These are phyloP conservation scores for Sciaenops ocellatus DNA, from an alignment of 2,797 vertebrate species.

Conservation along the genomic window DNA sequence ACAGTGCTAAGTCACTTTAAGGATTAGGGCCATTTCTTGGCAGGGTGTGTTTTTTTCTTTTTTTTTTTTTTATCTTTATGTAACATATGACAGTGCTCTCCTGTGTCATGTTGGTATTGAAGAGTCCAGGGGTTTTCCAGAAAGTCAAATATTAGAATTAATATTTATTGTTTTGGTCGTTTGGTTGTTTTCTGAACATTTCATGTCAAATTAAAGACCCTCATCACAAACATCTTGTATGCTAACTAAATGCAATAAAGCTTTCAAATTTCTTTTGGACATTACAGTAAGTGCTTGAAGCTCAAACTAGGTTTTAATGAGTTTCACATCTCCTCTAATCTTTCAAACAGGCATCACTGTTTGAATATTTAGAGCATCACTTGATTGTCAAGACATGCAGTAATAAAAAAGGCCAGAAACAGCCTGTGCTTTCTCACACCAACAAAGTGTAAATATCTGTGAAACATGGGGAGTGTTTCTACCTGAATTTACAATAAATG, in stretches of 20 bases:
- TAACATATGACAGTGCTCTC: background rate
- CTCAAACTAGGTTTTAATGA: background rate
- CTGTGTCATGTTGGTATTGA: constrained; percentile 27
- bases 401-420: background rate
- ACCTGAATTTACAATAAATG: background rate
- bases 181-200: constrained; percentile 69
- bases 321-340: background rate
- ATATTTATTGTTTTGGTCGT: constrained; percentile 78
- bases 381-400: background rate
- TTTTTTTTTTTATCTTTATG: background rate
- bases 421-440: background rate
- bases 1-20: constrained; percentile 47
- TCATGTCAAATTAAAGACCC: constrained; percentile 70
- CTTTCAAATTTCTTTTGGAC: constrained; percentile 59
- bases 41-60: constrained; percentile 2
- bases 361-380: too few species aligned
- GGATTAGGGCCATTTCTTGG: constrained; percentile 19
- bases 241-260: constrained; percentile 79
- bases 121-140: constrained; percentile 39
- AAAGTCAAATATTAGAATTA: constrained; percentile 48
- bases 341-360: background rate
- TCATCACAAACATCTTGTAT: constrained; percentile 73
- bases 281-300: constrained; percentile 24
- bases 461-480: background rate
- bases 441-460: background rate